These are phyloP conservation scores for Mantis religiosa DNA, from an alignment of 2,888 invertebrate genomes.

Conservation along the genomic window DNA sequence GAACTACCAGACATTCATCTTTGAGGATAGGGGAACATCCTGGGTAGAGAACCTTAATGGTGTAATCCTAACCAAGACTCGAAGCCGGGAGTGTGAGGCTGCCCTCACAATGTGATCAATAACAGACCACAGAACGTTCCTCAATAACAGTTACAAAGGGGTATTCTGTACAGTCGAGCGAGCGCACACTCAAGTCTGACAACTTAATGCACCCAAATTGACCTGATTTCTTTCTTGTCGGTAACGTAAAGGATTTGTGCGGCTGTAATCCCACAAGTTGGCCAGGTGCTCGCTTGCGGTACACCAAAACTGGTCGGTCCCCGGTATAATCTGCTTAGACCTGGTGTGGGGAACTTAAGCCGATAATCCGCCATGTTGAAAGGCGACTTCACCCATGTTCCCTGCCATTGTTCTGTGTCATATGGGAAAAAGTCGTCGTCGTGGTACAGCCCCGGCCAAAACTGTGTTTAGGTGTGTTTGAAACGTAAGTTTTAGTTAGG, in stretches of 20 bases:
- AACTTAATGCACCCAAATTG: background rate
- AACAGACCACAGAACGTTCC: background rate
- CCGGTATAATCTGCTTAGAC: slow-evolving; percentile 16
- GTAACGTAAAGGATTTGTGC: background rate
- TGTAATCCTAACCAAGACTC: too few species aligned
- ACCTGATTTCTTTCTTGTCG: background rate
- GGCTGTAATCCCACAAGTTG: background rate
- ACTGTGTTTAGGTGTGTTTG: too few species aligned
- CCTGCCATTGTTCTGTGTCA: background rate
- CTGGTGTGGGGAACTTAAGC: slow-evolving; percentile 11
- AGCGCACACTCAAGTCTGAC: background rate
- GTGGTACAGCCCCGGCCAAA: background rate
- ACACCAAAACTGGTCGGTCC: background rate
- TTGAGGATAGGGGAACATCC: too few species aligned
- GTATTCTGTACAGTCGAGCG: background rate
- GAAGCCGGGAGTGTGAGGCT: too few species aligned
- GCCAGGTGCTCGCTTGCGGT: background rate
- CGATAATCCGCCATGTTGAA: slow-evolving; percentile 26
- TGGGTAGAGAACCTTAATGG: too few species aligned
- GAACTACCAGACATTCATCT: too few species aligned
- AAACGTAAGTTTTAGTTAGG: too few species aligned
- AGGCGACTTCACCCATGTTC: slow-evolving; percentile 26
- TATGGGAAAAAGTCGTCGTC: background rate
- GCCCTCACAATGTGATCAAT: too few species aligned
- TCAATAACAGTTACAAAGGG: background rate